A percentile compares a stretch with the other conserved stretches of the same genome.
These are phyloP conservation scores for Araneus ventricosus DNA, from an alignment of 1,140 invertebrate species.

Conservation along the genomic window DNA sequence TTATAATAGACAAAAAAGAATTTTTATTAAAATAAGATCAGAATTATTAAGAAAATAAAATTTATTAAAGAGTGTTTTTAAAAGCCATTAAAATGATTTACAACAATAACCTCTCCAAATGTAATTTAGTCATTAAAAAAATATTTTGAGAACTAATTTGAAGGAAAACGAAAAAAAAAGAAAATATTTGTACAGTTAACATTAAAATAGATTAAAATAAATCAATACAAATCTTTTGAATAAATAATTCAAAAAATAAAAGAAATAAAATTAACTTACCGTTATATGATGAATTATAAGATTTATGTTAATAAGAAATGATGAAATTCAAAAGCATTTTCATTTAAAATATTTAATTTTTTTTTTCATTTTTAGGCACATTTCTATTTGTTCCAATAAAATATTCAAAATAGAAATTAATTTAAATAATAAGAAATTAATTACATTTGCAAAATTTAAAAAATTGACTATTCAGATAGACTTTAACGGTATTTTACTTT, in stretches of 20 bases:
- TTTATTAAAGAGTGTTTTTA: too few species aligned
- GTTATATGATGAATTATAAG: background rate
- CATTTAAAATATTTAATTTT: background rate
- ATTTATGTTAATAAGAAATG: background rate
- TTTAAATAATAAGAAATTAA: background rate
- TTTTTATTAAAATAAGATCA: too few species aligned
- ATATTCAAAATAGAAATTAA: background rate
- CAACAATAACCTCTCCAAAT: too few species aligned
- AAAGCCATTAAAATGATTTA: too few species aligned
- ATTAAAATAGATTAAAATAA: background rate
- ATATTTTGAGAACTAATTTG: too few species aligned
- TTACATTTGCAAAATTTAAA: background rate
- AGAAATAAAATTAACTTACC: background rate
- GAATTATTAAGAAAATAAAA: too few species aligned
- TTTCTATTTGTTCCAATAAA: background rate
- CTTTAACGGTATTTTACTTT: conserved; percentile 52
- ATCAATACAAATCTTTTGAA: background rate
- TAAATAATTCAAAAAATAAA: background rate
- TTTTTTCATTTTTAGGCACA: background rate
- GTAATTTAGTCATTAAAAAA: too few species aligned
- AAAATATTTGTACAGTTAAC: too few species aligned
- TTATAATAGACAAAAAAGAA: too few species aligned
- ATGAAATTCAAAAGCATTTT: background rate
- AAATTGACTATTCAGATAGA: background rate
- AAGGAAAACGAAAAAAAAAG: too few species aligned